A percentile compares a stretch with the other conserved stretches of the same genome.
phyloP scores from a whole-genome alignment of 1,140 invertebrate species.

The Limonius californicus region DNA sequence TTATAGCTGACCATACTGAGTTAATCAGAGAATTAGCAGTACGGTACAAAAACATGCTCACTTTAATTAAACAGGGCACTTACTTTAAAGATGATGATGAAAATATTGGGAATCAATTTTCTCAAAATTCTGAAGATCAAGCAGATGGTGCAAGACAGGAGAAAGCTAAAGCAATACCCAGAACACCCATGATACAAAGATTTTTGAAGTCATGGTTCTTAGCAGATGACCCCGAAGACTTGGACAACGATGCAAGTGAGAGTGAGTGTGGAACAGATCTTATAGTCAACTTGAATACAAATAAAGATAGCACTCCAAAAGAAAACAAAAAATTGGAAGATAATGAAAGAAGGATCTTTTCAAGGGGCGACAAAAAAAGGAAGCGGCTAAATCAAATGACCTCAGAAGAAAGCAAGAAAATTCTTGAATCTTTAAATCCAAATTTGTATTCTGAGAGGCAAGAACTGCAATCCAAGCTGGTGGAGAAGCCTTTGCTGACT shows the following conservation, averaged over 20 bases:
- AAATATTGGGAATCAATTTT: background rate
- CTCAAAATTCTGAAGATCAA: background rate
- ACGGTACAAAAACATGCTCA: slow-evolving; percentile 41
- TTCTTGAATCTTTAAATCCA: background rate
- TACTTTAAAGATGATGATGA: background rate
- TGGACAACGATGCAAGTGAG: background rate
- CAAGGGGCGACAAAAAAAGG: background rate
- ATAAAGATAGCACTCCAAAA: background rate
- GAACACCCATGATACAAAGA: background rate
- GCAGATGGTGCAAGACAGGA: background rate
- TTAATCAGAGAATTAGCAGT: slow-evolving; percentile 49
- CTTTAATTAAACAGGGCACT: background rate
- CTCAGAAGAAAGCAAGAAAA: background rate
- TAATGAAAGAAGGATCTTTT: background rate
- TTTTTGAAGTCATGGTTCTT: slow-evolving; percentile 8
- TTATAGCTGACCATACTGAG: slow-evolving; percentile 51
- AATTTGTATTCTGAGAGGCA: background rate
- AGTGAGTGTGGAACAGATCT: background rate
- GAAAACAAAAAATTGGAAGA: background rate
- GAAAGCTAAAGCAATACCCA: background rate
- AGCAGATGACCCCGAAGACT: no score
- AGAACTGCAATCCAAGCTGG: background rate
- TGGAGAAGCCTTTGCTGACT: background rate
- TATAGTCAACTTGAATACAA: no score
- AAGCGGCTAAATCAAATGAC: background rate